Conservation (phyloP, 2,888 invertebrate genomes). For the Ormyrus thymus region DNA sequence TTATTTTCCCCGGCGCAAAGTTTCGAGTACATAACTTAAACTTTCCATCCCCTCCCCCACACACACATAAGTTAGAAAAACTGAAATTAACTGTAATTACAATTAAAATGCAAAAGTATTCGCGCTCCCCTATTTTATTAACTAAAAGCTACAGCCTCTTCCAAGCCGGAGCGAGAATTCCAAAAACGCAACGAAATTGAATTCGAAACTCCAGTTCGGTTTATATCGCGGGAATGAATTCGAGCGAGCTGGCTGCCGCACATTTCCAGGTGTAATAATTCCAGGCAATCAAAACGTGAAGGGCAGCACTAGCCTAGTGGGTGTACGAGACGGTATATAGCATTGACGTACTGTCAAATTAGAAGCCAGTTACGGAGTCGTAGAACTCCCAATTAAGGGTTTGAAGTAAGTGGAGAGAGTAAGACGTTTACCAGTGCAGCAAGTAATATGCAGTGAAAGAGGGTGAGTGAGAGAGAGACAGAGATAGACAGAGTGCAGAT, state of each 20-base stretch:
- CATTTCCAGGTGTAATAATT: background rate
- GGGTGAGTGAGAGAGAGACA: background rate
- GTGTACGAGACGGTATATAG: too few relatives aligned
- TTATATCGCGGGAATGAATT: too few relatives aligned
- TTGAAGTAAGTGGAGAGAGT: background rate
- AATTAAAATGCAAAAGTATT: constrained; percentile 6
- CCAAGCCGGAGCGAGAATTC: too few relatives aligned
- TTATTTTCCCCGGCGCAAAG: constrained; percentile 20
- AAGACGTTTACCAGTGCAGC: constrained; percentile 32
- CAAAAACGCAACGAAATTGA: too few relatives aligned
- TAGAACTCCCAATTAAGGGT: too few relatives aligned
- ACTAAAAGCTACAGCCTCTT: too few relatives aligned
- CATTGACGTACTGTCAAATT: too few relatives aligned
- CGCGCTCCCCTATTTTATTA: too few relatives aligned
- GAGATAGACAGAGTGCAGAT: too few relatives aligned
- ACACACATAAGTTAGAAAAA: constrained; percentile 7
- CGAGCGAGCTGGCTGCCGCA: too few relatives aligned
- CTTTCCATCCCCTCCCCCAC: background rate
- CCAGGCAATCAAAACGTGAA: constrained; percentile 23
- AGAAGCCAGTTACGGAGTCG: too few relatives aligned
- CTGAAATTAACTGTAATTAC: constrained; percentile 21
- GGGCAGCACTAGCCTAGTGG: background rate
- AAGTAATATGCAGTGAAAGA: constrained; percentile 31
- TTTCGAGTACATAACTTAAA: constrained; percentile 30
- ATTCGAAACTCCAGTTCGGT: too few relatives aligned